Base-by-base conservation (phyloP, 2,888 invertebrate genomes). In the Emesis russula region DNA sequence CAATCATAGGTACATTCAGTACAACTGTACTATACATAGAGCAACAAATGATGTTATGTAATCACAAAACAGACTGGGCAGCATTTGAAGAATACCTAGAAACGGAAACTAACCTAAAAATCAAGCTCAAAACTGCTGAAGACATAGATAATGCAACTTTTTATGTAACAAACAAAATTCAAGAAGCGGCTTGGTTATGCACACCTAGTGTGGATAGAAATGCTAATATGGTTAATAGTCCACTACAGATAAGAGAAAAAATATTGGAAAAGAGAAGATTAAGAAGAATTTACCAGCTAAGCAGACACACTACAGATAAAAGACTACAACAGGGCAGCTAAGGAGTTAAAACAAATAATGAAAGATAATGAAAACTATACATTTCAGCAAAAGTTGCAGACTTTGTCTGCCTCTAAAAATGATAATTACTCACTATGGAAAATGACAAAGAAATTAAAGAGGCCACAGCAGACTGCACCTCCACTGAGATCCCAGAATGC, bases 361-460 rank as follows among this genome's bases (percentile, higher is more conserved):
- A 36, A 38, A 9, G 41, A 36, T 18, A 25, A n/a, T 44, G 66
- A 18, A 63, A 81, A 81, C 13, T 38, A 41, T 7, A 63, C 33
- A n/a, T 9, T 84, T 7, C 66, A 81, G 4, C 36, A 5, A 48
- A 84, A 86, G 25, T 70, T 92, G 0, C 25, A 7, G 3, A 80
- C 38, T 11, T 83, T 92, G 6, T 81, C 87, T 63, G 77, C 83
- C 2, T 87, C 87, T 5, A 15, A 66, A 53, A 38, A 85, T 15
- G 87, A 80, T 3, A 84, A 92, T 9, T 90, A 94, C 53, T 92
- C 92, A 1, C 86, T 94, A 0, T 92, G 91, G 91, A 92, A 94
- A 80, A 83, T 86, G 4, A 89, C 89, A n/a, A 93, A 85, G 82
- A 86, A 81, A 3, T 58, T 88, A 1, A 91, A 92, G 63, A 63